These are phyloP conservation scores for Paramormyrops hopkinsi DNA, from an alignment of 2,797 vertebrate genomes.

Conservation along the genomic window DNA sequence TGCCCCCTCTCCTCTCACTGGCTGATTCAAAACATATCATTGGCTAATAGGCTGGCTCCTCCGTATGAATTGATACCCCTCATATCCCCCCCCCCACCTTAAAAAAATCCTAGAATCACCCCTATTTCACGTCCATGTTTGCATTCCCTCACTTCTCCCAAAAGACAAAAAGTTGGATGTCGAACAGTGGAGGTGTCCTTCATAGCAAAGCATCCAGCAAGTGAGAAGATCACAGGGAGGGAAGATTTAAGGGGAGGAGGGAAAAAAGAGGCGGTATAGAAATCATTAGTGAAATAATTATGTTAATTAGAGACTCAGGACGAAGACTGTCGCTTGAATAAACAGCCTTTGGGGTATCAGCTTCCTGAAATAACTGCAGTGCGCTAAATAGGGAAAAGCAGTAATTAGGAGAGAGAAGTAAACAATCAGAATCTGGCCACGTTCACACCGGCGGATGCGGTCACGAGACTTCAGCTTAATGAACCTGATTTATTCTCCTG, in stretches of 20 bases:
- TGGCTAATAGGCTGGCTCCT: not conserved
- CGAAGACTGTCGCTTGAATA: slow-evolving; percentile 29
- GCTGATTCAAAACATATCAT: not conserved
- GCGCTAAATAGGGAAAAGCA: slow-evolving; percentile 27
- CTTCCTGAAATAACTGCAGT: slow-evolving; percentile 36
- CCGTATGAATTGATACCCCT: not conserved
- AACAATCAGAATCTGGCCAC: slow-evolving; percentile 25
- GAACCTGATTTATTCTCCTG: slow-evolving; percentile 23
- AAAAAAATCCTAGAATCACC: not conserved
- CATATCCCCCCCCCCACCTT: not conserved
- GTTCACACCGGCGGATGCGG: slow-evolving; percentile 10
- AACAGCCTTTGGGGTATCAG: slow-evolving; percentile 31
- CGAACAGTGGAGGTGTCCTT: not conserved
- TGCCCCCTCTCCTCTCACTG: not conserved
- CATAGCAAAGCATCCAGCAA: not conserved
- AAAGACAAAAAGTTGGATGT: not conserved
- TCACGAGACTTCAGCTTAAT: slow-evolving; percentile 24
- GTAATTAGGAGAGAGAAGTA: slow-evolving; percentile 36
- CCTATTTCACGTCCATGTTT: not conserved
- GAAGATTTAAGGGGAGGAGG: slow-evolving; percentile 28
- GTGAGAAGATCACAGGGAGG: not conserved
- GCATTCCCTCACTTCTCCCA: not conserved
- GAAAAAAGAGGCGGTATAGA: slow-evolving; percentile 29
- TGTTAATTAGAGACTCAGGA: slow-evolving; percentile 27
- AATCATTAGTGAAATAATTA: slow-evolving; percentile 34